Evolutionary conservation across 1,140 invertebrate species (phyloP).

Genomic region (Neodiprion fabricii): DNA sequence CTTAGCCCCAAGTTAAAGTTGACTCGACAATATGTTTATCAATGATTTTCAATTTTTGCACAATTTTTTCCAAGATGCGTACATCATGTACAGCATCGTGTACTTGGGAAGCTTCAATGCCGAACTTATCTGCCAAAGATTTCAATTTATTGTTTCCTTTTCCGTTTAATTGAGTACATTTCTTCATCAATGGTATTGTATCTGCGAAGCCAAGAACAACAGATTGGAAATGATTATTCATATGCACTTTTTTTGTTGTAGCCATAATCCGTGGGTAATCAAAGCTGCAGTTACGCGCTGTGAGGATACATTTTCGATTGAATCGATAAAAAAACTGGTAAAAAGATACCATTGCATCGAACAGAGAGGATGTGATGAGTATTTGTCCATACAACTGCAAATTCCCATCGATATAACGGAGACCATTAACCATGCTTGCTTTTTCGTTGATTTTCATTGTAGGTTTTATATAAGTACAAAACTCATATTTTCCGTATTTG

Average conservation of each 20-base stretch:
- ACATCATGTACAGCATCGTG: conserved; percentile 28
- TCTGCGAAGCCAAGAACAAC: conserved; percentile 24
- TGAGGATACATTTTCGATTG: conserved; percentile 23
- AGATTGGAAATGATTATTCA: conserved; percentile 20
- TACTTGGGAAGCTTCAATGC: conserved; percentile 14
- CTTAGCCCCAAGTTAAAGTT: conserved; percentile 16
- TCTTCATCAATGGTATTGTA: conserved; percentile 21
- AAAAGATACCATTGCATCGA: conserved; percentile 22
- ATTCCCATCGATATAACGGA: conserved; percentile 15
- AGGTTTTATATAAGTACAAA: conserved; percentile 25
- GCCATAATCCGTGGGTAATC: conserved; percentile 22
- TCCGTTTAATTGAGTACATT: conserved; percentile 13
- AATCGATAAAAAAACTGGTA: conserved; percentile 24
- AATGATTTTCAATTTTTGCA: conserved; percentile 14
- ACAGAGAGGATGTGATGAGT: conserved; percentile 17
- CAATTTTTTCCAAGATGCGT: conserved; percentile 18
- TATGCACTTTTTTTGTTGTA: conserved; percentile 20
- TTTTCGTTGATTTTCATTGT: conserved; percentile 22
- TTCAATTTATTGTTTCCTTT: conserved; percentile 25
- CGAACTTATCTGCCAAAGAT: conserved; percentile 19
- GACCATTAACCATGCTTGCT: conserved; percentile 20
- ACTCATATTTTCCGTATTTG: conserved; percentile 19
- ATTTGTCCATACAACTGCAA: conserved; percentile 14
- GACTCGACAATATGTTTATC: conserved; percentile 15
- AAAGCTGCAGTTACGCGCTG: conserved; percentile 25